Percentiles rank a stretch among this genome's conserved stretches.
Conservation (phyloP, 2,113 vertebrate species). For the Siniperca chuatsi region DNA sequence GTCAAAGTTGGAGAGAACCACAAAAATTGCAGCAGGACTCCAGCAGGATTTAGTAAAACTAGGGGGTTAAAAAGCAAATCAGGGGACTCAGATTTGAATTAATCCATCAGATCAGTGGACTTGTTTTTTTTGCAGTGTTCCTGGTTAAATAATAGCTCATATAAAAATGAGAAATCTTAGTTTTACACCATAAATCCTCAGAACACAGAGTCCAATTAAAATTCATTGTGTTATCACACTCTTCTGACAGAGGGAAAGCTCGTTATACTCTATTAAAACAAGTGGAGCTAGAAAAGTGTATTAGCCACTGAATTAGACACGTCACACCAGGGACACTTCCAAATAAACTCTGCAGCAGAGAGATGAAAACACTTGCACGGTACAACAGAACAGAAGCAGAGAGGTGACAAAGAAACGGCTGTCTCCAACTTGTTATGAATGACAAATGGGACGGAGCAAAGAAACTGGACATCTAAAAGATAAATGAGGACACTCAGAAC, state of each 20-base stretch:
- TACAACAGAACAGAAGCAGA: constrained; percentile 17
- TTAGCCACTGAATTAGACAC: constrained; percentile 59
- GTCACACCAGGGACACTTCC: constrained; percentile 50
- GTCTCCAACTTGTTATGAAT: constrained; percentile 19
- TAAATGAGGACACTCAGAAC: constrained; percentile 11
- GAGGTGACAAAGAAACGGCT: not conserved
- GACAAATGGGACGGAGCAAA: constrained; percentile 25
- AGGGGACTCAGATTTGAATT: not conserved
- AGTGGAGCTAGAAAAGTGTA: constrained; percentile 47
- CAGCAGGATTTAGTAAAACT: not conserved
- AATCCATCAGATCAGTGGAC: not conserved
- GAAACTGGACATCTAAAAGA: constrained; percentile 7
- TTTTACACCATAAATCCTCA: constrained; percentile 23
- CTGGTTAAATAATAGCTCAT: constrained; percentile 11
- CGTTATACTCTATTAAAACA: constrained; percentile 53
- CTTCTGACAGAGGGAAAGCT: constrained; percentile 28
- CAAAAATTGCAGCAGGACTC: not conserved
- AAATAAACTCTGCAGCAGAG: constrained; percentile 41
- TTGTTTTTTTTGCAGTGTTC: constrained; percentile 1
- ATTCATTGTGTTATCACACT: constrained; percentile 32
- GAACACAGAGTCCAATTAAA: constrained; percentile 54
- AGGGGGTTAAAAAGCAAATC: not conserved
- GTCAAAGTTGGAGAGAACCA: not conserved
- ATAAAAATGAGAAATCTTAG: constrained; percentile 15
- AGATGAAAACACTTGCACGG: constrained; percentile 40